Conservation (phyloP, 2,888 invertebrate genomes). For the Cosmia pyralina region DNA sequence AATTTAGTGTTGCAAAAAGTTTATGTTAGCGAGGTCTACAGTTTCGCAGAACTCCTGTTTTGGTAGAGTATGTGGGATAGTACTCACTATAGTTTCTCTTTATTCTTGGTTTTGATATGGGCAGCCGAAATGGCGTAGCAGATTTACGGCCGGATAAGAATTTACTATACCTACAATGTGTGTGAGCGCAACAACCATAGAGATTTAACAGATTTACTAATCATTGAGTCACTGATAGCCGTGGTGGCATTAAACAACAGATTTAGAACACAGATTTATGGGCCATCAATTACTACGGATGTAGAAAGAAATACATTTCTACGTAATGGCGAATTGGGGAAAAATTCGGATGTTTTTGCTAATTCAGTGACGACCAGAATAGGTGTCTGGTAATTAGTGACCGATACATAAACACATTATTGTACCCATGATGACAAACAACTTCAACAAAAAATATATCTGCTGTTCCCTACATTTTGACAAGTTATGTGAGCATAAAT, state of each 20-base stretch:
- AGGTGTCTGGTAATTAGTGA: no score
- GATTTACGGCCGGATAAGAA: slow-evolving; percentile 39
- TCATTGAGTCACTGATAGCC: slow-evolving; percentile 58
- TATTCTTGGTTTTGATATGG: no score
- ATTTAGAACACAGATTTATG: slow-evolving; percentile 49
- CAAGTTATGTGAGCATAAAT: no score
- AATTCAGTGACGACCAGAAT: background rate
- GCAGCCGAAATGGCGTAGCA: background rate
- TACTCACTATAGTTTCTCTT: no score
- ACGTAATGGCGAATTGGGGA: background rate
- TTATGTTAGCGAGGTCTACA: no score
- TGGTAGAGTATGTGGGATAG: no score
- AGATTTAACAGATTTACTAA: slow-evolving; percentile 44
- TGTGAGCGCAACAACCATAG: slow-evolving; percentile 7
- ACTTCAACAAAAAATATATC: no score
- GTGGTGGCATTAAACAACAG: slow-evolving; percentile 6
- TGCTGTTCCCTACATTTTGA: no score
- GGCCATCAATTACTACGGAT: slow-evolving; percentile 33
- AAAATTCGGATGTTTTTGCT: background rate
- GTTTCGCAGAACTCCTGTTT: no score
- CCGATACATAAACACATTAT: no score
- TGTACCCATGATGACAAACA: no score
- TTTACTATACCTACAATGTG: slow-evolving; percentile 27
- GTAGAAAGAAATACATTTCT: slow-evolving; percentile 12
- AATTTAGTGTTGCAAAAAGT: no score